phyloP scores from a whole-genome alignment of 2,888 invertebrate genomes.

The Hemistola chrysoprasaria region DNA sequence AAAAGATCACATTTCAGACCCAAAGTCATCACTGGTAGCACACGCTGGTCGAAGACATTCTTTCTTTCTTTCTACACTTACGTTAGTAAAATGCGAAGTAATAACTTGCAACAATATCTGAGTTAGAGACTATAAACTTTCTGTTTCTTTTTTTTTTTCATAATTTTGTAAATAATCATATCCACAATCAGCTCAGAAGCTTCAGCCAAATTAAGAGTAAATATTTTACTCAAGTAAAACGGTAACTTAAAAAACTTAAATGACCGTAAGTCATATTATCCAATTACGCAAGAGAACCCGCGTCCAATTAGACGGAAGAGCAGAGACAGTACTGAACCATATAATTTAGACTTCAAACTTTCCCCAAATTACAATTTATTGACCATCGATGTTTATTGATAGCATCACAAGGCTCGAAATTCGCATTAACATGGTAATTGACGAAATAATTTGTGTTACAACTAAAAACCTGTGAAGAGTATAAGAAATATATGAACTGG shows the following conservation, averaged over 20 bases:
- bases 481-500: slow-evolving; percentile 8
- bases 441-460: slow-evolving; percentile 30
- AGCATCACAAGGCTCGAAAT: slow-evolving; percentile 27
- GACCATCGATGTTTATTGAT: slow-evolving; percentile 32
- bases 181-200: too few species aligned
- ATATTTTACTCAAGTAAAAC: neutral
- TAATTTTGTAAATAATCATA: too few species aligned
- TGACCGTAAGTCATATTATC: slow-evolving; percentile 1
- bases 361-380: slow-evolving; percentile 35
- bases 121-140: too few species aligned
- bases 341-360: slow-evolving; percentile 33
- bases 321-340: slow-evolving; percentile 28
- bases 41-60: too few species aligned
- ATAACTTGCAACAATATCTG: slow-evolving; percentile 2
- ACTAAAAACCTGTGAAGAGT: slow-evolving; percentile 28
- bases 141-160: too few species aligned
- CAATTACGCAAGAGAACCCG: slow-evolving; percentile 7
- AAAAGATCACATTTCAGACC: too few species aligned
- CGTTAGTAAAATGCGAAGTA: neutral
- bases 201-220: slow-evolving; percentile 1
- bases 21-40: too few species aligned
- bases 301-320: slow-evolving; percentile 24
- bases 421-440: slow-evolving; percentile 40
- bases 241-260: neutral
- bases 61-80: too few species aligned